Evolutionary conservation across 2,888 invertebrate genomes (phyloP).

Genomic region (Dendrolimus houi): DNA sequence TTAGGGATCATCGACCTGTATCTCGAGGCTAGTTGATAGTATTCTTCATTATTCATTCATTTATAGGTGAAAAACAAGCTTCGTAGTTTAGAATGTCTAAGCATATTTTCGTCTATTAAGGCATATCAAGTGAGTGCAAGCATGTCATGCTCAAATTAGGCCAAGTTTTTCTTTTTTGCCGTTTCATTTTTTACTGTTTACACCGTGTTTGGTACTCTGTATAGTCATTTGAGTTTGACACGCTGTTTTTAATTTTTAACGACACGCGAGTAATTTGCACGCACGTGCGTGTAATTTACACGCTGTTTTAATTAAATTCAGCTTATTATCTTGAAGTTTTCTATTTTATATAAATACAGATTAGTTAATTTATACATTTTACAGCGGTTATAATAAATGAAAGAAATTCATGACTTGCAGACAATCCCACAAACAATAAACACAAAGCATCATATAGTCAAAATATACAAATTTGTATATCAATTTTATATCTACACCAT

Average conservation of each 20-base stretch:
- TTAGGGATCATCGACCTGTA: slow-evolving; percentile 60
- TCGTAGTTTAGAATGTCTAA: slow-evolving; percentile 6
- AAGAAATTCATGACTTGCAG: background rate
- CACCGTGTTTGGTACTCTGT: slow-evolving; percentile 11
- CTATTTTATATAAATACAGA: too few relatives aligned
- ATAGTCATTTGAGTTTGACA: background rate
- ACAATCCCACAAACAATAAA: background rate
- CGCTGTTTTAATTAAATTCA: background rate
- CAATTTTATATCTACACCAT: background rate
- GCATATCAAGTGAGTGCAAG: slow-evolving; percentile 28
- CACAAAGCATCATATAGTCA: background rate
- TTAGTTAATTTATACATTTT: too few relatives aligned
- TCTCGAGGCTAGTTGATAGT: slow-evolving; percentile 48
- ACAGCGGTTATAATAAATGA: too few relatives aligned
- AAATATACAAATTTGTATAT: background rate
- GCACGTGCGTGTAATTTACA: background rate
- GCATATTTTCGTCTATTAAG: slow-evolving; percentile 14
- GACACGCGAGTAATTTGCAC: background rate
- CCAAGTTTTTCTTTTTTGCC: slow-evolving; percentile 26
- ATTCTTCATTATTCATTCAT: slow-evolving; percentile 15
- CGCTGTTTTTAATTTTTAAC: slow-evolving; percentile 1
- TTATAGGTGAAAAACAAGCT: slow-evolving; percentile 3
- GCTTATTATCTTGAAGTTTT: too few relatives aligned
- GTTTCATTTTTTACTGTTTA: slow-evolving; percentile 17
- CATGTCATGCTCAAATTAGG: slow-evolving; percentile 43